phyloP scores from a whole-genome alignment of 1,140 invertebrate genomes.

The Saccostrea echinata region DNA sequence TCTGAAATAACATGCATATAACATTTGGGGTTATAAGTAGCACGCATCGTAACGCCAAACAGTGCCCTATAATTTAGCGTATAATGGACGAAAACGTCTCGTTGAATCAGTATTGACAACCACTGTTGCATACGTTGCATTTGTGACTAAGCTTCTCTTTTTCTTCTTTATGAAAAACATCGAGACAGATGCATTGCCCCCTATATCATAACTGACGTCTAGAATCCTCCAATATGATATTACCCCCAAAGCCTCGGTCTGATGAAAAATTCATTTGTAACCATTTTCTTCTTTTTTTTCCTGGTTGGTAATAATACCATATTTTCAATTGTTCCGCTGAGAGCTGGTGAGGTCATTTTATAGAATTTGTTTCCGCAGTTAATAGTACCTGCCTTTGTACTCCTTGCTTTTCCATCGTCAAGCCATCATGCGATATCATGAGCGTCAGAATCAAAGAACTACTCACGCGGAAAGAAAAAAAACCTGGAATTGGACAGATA shows the following conservation, averaged over 20 bases:
- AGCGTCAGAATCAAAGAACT: background rate
- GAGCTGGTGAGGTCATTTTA: background rate
- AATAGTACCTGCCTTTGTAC: background rate
- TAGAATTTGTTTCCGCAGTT: background rate
- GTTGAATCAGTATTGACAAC: background rate
- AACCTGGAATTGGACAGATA: background rate
- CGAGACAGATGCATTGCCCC: background rate
- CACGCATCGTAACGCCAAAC: background rate
- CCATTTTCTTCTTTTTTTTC: background rate
- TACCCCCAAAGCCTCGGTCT: background rate
- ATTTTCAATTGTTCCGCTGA: background rate
- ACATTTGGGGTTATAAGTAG: background rate
- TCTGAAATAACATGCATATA: slow-evolving; percentile 25
- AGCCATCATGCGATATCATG: background rate
- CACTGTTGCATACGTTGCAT: background rate
- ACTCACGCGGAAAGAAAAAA: slow-evolving; percentile 15
- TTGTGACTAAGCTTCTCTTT: background rate
- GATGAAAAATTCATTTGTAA: background rate
- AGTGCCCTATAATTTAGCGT: background rate
- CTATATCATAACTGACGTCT: background rate
- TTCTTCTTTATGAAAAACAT: slow-evolving; percentile 8
- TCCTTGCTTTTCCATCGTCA: background rate
- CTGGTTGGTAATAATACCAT: slow-evolving; percentile 5
- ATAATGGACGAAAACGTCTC: background rate
- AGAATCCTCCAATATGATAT: background rate